Evolutionary conservation across 2,888 invertebrate species (phyloP).

Genomic region (Maniola hyperantus): DNA sequence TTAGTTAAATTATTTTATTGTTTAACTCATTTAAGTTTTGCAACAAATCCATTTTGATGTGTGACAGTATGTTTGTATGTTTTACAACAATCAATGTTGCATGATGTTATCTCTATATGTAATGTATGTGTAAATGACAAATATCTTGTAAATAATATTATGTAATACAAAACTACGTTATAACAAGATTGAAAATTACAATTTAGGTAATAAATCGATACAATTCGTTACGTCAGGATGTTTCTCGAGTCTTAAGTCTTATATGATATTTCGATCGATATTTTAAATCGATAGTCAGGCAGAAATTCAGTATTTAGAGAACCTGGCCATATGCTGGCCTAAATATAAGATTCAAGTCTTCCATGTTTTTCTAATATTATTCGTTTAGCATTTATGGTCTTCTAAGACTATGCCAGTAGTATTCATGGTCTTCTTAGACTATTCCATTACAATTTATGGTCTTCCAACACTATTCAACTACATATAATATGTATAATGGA

Average conservation of each 20-base stretch:
- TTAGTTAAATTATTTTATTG: constrained; percentile 12
- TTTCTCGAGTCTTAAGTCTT: too few species aligned
- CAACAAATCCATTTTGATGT: background rate
- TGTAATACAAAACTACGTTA: background rate
- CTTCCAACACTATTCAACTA: constrained; percentile 8
- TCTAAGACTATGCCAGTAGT: background rate
- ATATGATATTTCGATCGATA: too few species aligned
- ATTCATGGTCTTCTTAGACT: background rate
- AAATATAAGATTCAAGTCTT: background rate
- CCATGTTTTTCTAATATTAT: background rate
- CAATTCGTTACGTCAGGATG: too few species aligned
- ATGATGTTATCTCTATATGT: background rate
- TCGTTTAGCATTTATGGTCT: background rate
- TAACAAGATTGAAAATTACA: too few species aligned
- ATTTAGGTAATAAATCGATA: too few species aligned
- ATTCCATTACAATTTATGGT: background rate
- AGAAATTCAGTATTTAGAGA: too few species aligned
- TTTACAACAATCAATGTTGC: too few species aligned
- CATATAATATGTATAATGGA: too few species aligned
- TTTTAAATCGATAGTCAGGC: too few species aligned
- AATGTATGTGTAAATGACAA: background rate
- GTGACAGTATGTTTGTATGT: too few species aligned
- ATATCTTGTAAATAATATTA: background rate
- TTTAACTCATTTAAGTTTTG: background rate
- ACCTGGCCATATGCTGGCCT: too few species aligned